Conservation (phyloP, 2,797 vertebrate genomes). For the Coreius guichenoti region DNA sequence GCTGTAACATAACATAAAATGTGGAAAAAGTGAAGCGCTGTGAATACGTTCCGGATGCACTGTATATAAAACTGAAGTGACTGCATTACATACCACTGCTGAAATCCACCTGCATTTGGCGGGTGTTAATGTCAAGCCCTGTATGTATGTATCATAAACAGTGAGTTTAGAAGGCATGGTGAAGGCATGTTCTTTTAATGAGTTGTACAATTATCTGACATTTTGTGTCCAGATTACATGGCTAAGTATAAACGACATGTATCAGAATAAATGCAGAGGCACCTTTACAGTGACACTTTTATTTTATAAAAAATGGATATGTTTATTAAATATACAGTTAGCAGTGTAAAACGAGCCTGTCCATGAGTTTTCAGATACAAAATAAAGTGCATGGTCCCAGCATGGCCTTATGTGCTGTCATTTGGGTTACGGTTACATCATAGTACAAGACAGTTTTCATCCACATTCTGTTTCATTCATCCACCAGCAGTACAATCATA, state of each 20-base stretch:
- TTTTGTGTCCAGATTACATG: neutral
- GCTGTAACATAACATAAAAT: too few species aligned
- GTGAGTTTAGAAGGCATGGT: too few species aligned
- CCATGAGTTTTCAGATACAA: constrained; percentile 28
- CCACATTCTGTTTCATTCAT: neutral
- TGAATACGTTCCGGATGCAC: too few species aligned
- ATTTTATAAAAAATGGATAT: constrained; percentile 12
- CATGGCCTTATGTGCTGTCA: neutral
- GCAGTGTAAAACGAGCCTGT: constrained; percentile 33
- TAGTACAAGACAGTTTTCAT: neutral
- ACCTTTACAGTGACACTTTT: neutral
- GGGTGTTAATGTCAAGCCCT: too few species aligned
- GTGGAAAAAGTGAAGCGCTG: too few species aligned
- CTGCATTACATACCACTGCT: too few species aligned
- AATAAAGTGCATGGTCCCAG: constrained; percentile 42
- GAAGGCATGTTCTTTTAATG: too few species aligned
- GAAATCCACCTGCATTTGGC: too few species aligned
- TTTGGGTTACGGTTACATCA: neutral
- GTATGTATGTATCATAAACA: too few species aligned
- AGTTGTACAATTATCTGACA: neutral
- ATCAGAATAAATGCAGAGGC: neutral
- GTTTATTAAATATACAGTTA: constrained; percentile 34
- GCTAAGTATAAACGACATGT: too few species aligned
- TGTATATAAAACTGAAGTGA: too few species aligned
- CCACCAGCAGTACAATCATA: constrained; percentile 5